These are phyloP conservation scores for Patiria miniata DNA, from an alignment of 35 echinoderm and acorn worm species.

Conservation along the genomic window DNA sequence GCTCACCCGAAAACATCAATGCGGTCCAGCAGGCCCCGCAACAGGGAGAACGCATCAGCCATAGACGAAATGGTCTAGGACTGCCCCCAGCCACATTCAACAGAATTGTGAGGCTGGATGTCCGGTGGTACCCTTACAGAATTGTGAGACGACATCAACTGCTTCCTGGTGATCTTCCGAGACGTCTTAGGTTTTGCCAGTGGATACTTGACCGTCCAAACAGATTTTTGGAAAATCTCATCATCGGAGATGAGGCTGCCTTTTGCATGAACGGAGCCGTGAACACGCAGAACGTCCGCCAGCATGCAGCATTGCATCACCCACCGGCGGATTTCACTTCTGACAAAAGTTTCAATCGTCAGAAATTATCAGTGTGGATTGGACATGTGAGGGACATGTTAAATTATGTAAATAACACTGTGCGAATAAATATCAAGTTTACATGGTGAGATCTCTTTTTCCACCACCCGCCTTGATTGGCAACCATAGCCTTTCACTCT, in stretches of 20 bases:
- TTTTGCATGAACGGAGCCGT: conserved; percentile 8
- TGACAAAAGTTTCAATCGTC: too few relatives aligned
- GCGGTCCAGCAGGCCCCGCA: conserved; percentile 14
- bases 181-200: conserved; percentile 22
- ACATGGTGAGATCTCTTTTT: too few relatives aligned
- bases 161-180: conserved; percentile 4
- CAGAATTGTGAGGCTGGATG: conserved; percentile 26
- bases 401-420: too few relatives aligned
- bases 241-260: conserved; percentile 23
- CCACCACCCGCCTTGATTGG: too few relatives aligned
- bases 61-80: conserved; percentile 34
- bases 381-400: too few relatives aligned
- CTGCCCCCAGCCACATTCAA: conserved; percentile 40
- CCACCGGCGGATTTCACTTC: too few relatives aligned
- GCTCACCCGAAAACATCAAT: conserved; percentile 28
- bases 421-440: too few relatives aligned
- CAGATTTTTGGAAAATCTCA: neutral
- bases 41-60: conserved; percentile 1
- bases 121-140: conserved; percentile 22
- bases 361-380: too few relatives aligned
- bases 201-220: neutral
- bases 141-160: conserved; percentile 41
- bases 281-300: too few relatives aligned
- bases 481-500: too few relatives aligned
- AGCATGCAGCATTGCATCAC: too few relatives aligned